Evolutionary conservation across 2,113 vertebrate genomes (phyloP), one percentile per base, ranked within the genome.

Genomic region (Ameiurus melas): DNA sequence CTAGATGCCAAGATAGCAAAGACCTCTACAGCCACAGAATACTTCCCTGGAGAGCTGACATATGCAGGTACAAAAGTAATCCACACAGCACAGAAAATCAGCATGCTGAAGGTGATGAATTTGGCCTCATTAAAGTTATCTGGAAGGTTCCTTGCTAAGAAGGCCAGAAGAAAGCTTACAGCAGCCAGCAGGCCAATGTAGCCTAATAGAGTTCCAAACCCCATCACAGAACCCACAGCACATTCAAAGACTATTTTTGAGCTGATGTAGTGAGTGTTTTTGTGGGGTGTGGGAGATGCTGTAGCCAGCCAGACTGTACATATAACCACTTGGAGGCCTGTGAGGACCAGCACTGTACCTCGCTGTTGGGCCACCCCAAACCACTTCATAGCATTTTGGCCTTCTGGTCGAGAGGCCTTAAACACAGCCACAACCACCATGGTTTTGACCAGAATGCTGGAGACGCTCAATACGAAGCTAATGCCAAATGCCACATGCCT

Each of bases 31-130:
- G 90, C 92, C 7, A 90, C 92, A 39, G 92, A 68, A 88, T 93
- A 93, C 73, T 92, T 93, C 36, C 92, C 92, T 10, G 92, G 92
- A 7, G 92, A 93, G 58, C 92, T 93, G 75, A 93, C 73, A 13
- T 93, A 92, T 5, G 91, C 93, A 2, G 92, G 92, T 7, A 93
- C 85, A 82, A 93, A 93, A 13, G 92, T 73, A 13, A 92, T 87
- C 92, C 92, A 93, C 55, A 93, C 90, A 33, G 92, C 90, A 39
- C 92, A 93, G 68, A 94, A 93, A 22, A 94, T 92, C 25, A 94
- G 85, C 93, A 94, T 93, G 75, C 92, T 93, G 62, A 94, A 94
- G 20, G 93, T 94, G 71, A 94, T 94, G 73, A 93, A 94, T 73
- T 93, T 94, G 83, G 93, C 93, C 43, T 94, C 93, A 33, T 94